Base-by-base conservation (phyloP, 1,140 invertebrate species). In the Drosophila eugracilis region DNA sequence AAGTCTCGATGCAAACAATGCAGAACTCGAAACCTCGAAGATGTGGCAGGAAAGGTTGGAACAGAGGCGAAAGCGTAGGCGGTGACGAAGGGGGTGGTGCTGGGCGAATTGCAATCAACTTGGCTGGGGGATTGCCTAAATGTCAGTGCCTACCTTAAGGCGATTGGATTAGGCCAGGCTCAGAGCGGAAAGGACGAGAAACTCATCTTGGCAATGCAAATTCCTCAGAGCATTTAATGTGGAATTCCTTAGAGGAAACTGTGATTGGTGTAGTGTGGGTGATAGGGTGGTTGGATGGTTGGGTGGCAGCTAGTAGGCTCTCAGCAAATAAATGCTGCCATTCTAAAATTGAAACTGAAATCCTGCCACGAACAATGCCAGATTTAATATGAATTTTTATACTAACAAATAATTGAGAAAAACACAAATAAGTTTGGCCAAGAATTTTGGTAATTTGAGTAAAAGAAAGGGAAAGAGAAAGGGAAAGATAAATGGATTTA, bases 1-100 rank as follows among this genome's bases (percentile, higher is more conserved):
- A 50, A 15, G 59, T 17, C 63, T 67, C 45, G 60, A 66, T 52
- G 63, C 59, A 49, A 44, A 67, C 59, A 52, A 67, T 66, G 63
- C 59, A 65, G n/a, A 60, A 39, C 24, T 30, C 14, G 36, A 39
- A 26, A 9, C 10, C 3, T 36, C 34, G 50, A 55, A 34, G 53
- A n/a, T 17, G n/a, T n/a, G n/a, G n/a, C n/a, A n/a, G n/a, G n/a
- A n/a, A n/a, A n/a, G n/a, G n/a, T 24, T 7, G 14, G 12, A 32
- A 9, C 5, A 39, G n/a, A 19, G 28, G 15, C 15, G n/a, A 26
- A 41, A 21, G 42, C 34, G 14, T 15, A 30, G 42, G 10, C n/a
- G 17, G 12, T 21, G 28, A 36, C 26, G 3, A 14, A 22, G 28
- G 3, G 22, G 22, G 15, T 9, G 32, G 32, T 9, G 37, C 1